Conservation (phyloP, 2,888 invertebrate species). For the Lepidochrysops patricia region DNA sequence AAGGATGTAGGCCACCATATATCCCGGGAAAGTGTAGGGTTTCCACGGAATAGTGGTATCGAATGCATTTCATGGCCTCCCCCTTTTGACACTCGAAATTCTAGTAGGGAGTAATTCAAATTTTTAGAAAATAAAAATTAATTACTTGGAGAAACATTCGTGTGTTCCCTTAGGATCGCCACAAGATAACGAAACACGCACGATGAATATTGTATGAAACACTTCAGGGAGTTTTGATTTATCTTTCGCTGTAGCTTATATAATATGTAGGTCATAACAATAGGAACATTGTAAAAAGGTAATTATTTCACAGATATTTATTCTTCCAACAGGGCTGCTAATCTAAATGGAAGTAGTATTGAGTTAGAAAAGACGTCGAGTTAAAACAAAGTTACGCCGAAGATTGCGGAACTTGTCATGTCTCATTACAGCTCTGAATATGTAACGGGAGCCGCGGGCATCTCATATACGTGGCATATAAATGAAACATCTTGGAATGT, state of each 20-base stretch:
- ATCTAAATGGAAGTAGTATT: not conserved
- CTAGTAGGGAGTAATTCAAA: no score
- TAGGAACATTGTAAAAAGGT: no score
- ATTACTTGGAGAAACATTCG: not conserved
- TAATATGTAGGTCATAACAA: not conserved
- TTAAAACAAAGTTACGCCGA: not conserved
- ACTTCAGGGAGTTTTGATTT: not conserved
- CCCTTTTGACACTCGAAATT: no score
- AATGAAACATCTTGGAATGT: slow-evolving; percentile 1
- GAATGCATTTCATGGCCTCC: no score
- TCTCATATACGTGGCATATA: not conserved
- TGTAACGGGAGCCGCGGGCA: not conserved
- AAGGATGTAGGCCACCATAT: no score
- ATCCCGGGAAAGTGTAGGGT: no score
- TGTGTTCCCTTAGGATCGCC: not conserved
- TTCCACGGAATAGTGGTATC: no score
- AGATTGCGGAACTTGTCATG: not conserved
- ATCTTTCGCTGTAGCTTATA: not conserved
- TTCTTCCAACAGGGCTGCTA: not conserved
- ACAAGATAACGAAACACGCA: slow-evolving; percentile 4
- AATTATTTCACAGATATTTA: not conserved
- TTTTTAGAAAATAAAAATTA: not conserved
- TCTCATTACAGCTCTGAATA: not conserved
- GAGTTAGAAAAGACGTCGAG: not conserved
- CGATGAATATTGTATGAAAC: slow-evolving; percentile 1